These are phyloP conservation scores for Saxidomus purpurata DNA, from an alignment of 1,140 invertebrate genomes.

Conservation along the genomic window DNA sequence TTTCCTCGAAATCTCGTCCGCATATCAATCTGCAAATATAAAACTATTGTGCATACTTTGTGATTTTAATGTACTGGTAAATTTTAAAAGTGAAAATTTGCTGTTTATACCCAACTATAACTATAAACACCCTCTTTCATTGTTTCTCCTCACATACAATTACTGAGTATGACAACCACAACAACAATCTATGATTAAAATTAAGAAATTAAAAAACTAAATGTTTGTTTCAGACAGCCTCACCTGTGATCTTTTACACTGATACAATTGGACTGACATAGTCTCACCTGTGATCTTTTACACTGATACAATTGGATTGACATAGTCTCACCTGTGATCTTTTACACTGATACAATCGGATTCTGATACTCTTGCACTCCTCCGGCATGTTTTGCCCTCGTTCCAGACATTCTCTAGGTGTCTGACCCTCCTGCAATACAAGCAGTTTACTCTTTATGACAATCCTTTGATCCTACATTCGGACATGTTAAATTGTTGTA, in stretches of 20 bases:
- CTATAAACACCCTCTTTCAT: no score
- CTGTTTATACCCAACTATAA: no score
- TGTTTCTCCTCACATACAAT: no score
- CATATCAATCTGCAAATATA: constrained; percentile 49
- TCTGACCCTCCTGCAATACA: constrained; percentile 47
- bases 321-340: constrained; percentile 22
- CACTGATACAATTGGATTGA: constrained; percentile 15
- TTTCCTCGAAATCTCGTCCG: constrained; percentile 57
- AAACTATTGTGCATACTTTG: not conserved
- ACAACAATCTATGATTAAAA: no score
- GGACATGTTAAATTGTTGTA: no score
- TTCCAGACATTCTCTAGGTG: constrained; percentile 49
- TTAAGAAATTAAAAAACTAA: no score
- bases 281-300: constrained; percentile 40
- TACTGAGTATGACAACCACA: no score
- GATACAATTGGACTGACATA: not conserved
- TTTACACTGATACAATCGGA: constrained; percentile 45
- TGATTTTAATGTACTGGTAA: not conserved
- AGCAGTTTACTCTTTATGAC: no score
- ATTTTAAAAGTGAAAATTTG: no score
- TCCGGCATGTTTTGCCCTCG: constrained; percentile 45
- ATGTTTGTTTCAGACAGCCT: no score
- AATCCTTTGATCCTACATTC: no score
- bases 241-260: constrained; percentile 53
- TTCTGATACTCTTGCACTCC: constrained; percentile 35